Evolutionary conservation across 2,888 invertebrate genomes (phyloP).

Genomic region (Eurytoma adleriae): DNA sequence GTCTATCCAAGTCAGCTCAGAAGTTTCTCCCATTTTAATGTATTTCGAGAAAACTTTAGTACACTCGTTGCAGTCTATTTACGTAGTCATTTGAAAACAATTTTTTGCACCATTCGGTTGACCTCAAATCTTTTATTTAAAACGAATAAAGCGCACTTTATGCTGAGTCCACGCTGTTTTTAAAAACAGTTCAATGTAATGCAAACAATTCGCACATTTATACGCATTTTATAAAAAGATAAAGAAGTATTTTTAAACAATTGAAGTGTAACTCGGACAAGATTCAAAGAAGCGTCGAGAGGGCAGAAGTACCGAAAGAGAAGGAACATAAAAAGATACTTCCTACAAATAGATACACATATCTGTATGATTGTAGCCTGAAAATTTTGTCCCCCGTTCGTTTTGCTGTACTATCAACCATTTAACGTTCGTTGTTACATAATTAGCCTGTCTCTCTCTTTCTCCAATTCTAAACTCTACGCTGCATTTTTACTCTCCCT

Average conservation of each 20-base stretch:
- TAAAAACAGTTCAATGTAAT: no score
- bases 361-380: not conserved
- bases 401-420: constrained; percentile 12
- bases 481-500: constrained; percentile 12
- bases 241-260: not conserved
- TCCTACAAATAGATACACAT: not conserved
- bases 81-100: no score
- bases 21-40: no score
- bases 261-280: not conserved
- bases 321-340: not conserved
- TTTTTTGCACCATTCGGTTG: no score
- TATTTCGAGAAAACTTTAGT: no score
- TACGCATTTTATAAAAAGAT: no score
- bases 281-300: constrained; percentile 6
- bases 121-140: no score
- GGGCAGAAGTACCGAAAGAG: constrained; percentile 30
- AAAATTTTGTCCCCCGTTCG: constrained; percentile 14
- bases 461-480: constrained; percentile 30
- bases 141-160: no score
- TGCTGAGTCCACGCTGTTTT: no score
- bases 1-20: no score
- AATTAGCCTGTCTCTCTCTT: constrained; percentile 15
- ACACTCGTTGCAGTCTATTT: no score
- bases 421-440: not conserved
- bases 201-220: no score